Evolutionary conservation across 2,888 invertebrate genomes (phyloP).

Genomic region (Euclidia mi): DNA sequence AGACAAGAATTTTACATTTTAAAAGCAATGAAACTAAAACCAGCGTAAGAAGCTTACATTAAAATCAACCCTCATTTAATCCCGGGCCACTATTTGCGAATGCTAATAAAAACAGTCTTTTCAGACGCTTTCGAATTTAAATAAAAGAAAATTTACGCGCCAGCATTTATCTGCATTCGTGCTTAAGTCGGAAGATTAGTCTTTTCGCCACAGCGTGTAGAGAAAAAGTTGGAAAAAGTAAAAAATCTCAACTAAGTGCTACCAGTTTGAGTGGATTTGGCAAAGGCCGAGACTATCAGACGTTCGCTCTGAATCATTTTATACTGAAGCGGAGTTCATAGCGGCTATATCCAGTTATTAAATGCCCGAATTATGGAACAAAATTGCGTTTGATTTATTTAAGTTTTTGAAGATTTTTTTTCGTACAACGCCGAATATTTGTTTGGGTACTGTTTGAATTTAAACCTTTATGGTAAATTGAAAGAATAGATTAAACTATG

Average conservation of each 20-base stretch:
- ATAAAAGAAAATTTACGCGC: constrained; percentile 51
- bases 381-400: constrained; percentile 35
- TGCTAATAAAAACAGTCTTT: constrained; percentile 43
- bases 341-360: constrained; percentile 59
- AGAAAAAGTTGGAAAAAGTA: constrained; percentile 17
- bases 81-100: constrained; percentile 40
- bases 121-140: constrained; percentile 45
- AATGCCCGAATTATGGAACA: constrained; percentile 56
- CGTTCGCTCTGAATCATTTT: constrained; percentile 58
- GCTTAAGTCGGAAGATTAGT: constrained; percentile 61
- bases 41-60: constrained; percentile 24
- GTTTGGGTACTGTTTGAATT: too few species aligned
- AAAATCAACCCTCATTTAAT: constrained; percentile 22
- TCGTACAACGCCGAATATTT: not conserved
- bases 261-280: constrained; percentile 75
- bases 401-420: constrained; percentile 7
- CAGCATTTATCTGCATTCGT: constrained; percentile 61
- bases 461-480: too few species aligned
- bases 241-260: constrained; percentile 63
- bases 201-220: constrained; percentile 48
- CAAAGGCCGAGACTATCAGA: constrained; percentile 51
- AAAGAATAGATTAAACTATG: too few species aligned
- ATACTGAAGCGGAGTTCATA: constrained; percentile 34
- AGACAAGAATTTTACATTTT: constrained; percentile 14
- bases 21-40: constrained; percentile 12